phyloP scores from a whole-genome alignment of 2,888 invertebrate genomes.

The Molorchus minor region DNA sequence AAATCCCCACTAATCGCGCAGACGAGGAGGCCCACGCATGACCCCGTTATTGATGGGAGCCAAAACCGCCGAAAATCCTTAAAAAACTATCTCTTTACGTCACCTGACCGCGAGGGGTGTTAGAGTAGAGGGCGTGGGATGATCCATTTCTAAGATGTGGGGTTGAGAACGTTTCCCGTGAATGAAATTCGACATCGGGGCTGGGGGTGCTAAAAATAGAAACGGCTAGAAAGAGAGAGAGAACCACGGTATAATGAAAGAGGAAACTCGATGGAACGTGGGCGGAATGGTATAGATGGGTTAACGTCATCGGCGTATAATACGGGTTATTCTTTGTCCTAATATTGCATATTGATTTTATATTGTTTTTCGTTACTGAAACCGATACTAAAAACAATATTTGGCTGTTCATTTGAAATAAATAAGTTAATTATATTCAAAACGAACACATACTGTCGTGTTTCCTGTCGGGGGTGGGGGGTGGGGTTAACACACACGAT shows the following conservation, averaged over 20 bases:
- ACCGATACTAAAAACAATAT: too few species aligned
- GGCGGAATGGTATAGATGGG: slow-evolving; percentile 17
- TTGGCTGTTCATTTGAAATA: too few species aligned
- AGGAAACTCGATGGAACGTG: background rate
- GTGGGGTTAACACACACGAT: too few species aligned
- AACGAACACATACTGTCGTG: too few species aligned
- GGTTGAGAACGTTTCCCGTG: slow-evolving; percentile 11
- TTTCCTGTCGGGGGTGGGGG: too few species aligned
- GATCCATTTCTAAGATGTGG: slow-evolving; percentile 11
- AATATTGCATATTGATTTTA: too few species aligned
- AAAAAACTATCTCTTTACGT: slow-evolving; percentile 5
- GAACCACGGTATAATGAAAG: background rate
- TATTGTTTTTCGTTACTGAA: too few species aligned
- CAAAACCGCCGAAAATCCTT: slow-evolving; percentile 6
- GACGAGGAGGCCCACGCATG: background rate
- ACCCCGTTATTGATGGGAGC: slow-evolving; percentile 5
- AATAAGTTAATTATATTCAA: too few species aligned
- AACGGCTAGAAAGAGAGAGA: slow-evolving; percentile 2
- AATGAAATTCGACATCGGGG: slow-evolving; percentile 19
- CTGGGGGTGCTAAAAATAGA: slow-evolving; percentile 23
- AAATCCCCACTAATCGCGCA: too few species aligned
- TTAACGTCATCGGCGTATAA: slow-evolving; percentile 5
- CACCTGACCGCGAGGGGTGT: background rate
- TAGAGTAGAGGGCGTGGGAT: slow-evolving; percentile 11
- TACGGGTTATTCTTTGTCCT: too few species aligned